phyloP scores from a whole-genome alignment of 1,140 invertebrate genomes.

The Belonocnema kinseyi region DNA sequence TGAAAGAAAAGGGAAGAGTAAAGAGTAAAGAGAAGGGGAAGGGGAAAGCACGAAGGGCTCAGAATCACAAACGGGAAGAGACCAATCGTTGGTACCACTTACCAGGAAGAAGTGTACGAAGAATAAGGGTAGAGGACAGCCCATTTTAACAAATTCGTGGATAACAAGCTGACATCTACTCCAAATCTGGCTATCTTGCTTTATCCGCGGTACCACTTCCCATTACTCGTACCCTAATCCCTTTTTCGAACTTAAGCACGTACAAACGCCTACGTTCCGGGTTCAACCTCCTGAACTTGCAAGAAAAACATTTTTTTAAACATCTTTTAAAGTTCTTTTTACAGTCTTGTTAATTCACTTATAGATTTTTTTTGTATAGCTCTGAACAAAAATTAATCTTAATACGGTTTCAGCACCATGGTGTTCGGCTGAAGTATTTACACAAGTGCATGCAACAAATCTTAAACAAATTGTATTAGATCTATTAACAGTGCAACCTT shows the following conservation, averaged over 20 bases:
- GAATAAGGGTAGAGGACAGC: background rate
- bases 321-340: background rate
- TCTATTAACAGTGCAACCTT: no score
- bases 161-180: constrained; percentile 29
- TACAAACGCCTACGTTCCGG: constrained; percentile 20
- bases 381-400: no score
- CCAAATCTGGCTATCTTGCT: constrained; percentile 44
- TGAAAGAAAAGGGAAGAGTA: constrained; percentile 31
- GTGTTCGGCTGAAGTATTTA: no score
- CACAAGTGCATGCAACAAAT: no score
- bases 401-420: no score
- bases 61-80: constrained; percentile 32
- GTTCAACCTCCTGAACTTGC: constrained; percentile 1
- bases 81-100: background rate
- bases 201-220: constrained; percentile 20
- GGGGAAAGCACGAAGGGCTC: background rate
- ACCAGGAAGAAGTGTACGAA: constrained; percentile 9
- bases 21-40: background rate
- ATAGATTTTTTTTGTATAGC: no score
- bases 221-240: constrained; percentile 30
- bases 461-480: no score
- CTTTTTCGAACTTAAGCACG: constrained; percentile 9
- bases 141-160: constrained; percentile 12
- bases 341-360: background rate
- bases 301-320: background rate